Base-by-base conservation (phyloP, 2,888 invertebrate species). In the Eucera pruinosa region DNA sequence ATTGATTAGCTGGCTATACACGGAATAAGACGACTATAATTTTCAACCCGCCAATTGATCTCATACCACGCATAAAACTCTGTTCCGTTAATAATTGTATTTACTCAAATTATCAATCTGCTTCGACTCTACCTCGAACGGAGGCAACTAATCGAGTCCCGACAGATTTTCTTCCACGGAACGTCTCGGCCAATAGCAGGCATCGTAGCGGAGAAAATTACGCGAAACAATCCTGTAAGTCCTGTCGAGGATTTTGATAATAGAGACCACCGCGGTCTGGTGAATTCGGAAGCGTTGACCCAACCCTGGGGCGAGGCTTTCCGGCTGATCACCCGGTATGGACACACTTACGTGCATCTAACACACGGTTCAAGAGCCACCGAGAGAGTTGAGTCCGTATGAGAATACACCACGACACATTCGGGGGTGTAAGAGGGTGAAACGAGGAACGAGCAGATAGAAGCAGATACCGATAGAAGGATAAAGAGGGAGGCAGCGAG, bases 191-290 rank as follows among this genome's bases (percentile, higher is more conserved):
- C 81, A 69, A 84, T 82, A 18, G 7, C 18, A 7, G 15, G 7
- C 27, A n/a, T 15, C 7, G 23, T n/a, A n/a, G n/a, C 3, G 13
- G 30, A 65, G 50, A 66, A 62, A 72, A 72, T 81, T 69, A 69
- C 58, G 65, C 55, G 66, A 82, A 81, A 84, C 78, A 72, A 66
- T 73, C 18, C 50, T 33, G 43, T 47, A 58, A 74, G 61, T 57
- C 64, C 78, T 81, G 83, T 47, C 45, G 84, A 90, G 78, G 84
- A 84, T 84, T 84, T 91, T 90, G 90, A 91, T 91, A 91, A 91
- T 89, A 87, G 89, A 67, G 66, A 41, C 5, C 2, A 52, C 62
- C 68, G 58, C 67, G 67, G 39, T 65, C 65, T 20, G 60, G 58
- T 18, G 73, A 70, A 82, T 85, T 82, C 68, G 69, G 61, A 68